These are phyloP conservation scores for Andrena cerasifolii DNA, from an alignment of 1,140 invertebrate species.

Conservation along the genomic window DNA sequence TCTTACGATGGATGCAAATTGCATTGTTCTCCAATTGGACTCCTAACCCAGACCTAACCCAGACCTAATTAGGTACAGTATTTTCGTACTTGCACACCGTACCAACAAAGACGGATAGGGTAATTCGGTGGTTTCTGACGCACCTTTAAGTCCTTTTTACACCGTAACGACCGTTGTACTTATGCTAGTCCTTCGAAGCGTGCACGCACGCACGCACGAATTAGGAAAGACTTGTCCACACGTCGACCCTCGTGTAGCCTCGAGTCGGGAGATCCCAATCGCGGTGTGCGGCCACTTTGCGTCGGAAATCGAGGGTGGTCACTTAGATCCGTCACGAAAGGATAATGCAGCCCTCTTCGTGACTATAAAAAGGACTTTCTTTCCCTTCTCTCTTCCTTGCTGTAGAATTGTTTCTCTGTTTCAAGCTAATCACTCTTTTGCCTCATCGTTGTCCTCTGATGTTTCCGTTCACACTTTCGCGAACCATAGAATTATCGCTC, in stretches of 20 bases:
- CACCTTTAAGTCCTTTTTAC: conserved; percentile 8
- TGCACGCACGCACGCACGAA: conserved; percentile 34
- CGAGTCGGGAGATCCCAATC: conserved; percentile 76
- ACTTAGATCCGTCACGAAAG: conserved; percentile 78
- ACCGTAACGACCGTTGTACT: conserved; percentile 21
- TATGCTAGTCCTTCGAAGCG: conserved; percentile 6
- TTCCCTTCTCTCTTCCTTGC: conserved; percentile 2
- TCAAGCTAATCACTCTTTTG: background rate
- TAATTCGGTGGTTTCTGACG: conserved; percentile 32
- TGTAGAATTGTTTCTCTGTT: background rate
- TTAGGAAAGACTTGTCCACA: conserved; percentile 43
- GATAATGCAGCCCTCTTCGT: conserved; percentile 52
- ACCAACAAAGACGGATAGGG: background rate
- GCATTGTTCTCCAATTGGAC: background rate
- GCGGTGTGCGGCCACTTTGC: conserved; percentile 75
- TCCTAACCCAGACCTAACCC: too few relatives aligned
- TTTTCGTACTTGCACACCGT: background rate
- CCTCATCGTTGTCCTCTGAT: background rate
- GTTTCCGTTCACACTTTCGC: too few relatives aligned
- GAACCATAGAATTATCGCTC: too few relatives aligned
- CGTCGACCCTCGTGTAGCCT: conserved; percentile 19
- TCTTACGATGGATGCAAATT: background rate
- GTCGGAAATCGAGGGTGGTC: conserved; percentile 79
- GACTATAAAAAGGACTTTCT: conserved; percentile 51
- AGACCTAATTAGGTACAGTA: too few relatives aligned